Conservation (phyloP, 2,888 invertebrate species). For the Barypeithes pellucidus region DNA sequence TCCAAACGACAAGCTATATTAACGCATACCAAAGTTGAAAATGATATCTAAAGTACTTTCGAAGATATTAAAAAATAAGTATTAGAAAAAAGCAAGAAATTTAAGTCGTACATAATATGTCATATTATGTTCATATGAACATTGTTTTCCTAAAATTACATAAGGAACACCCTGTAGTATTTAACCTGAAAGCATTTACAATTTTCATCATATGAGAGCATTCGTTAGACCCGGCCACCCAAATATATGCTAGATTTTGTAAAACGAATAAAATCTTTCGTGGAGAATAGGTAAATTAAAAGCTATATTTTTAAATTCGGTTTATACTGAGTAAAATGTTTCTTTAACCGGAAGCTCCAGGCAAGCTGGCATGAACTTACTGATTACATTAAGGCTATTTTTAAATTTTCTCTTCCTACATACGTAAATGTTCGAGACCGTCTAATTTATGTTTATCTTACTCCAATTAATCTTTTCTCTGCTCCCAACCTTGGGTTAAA, state of each 20-base stretch:
- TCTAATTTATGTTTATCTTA: slow-evolving; percentile 52
- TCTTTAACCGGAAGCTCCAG: slow-evolving; percentile 40
- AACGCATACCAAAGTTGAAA: too few species aligned
- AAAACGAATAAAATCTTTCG: neutral
- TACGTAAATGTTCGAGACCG: slow-evolving; percentile 44
- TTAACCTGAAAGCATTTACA: too few species aligned
- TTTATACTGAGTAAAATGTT: slow-evolving; percentile 32
- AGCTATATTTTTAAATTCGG: slow-evolving; percentile 37
- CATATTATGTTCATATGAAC: too few species aligned
- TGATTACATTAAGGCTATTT: slow-evolving; percentile 54
- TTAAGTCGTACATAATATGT: too few species aligned
- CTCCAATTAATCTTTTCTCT: slow-evolving; percentile 44
- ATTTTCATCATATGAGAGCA: too few species aligned
- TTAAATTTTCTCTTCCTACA: slow-evolving; percentile 47
- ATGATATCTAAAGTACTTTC: too few species aligned
- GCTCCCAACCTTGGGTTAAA: slow-evolving; percentile 5
- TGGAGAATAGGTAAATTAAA: neutral
- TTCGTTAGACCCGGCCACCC: too few species aligned
- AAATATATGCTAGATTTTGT: neutral
- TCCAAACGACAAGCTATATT: too few species aligned
- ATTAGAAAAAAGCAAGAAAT: too few species aligned
- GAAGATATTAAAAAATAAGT: too few species aligned
- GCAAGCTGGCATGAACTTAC: slow-evolving; percentile 42
- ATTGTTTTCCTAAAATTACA: too few species aligned
- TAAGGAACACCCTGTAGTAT: too few species aligned